Evolutionary conservation across 2,888 invertebrate species (phyloP), one percentile per base, ranked within the genome.

Genomic region (Meiosimyza decipiens): DNA sequence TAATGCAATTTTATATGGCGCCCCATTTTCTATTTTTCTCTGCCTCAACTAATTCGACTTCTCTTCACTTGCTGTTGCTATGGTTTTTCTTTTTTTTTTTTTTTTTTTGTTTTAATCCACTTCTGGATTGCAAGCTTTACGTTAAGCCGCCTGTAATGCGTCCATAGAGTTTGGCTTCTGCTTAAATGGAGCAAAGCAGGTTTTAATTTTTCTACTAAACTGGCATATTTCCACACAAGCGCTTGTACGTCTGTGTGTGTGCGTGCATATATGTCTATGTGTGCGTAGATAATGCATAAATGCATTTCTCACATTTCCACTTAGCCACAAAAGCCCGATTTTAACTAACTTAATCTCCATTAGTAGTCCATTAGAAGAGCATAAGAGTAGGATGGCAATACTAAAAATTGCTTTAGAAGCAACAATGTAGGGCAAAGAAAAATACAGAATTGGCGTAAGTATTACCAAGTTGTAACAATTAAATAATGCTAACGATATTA

Each of bases 281-380:
- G 18, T 66, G 40, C 9, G 64, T 72, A 64, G 69, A 22, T 50
- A 50, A 66, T 51, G 59, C 74, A 72, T 78, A 55, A 55, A 55
- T n/a, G 55, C n/a, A 55, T 55, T 55, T n/a, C 55, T 55, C 55
- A 22, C 40, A 52, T 55, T 55, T 22, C 11, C 47, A 40, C 33
- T 55, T 11, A 22, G 52, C 40, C 64, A 57, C 55, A 18, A 40
- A 54, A 33, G 49, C 70, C 59, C 65, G 22, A 28, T 13, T 49
- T 11, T 47, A 71, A 71, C 52, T 51, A 49, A 71, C 49, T 64
- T 64, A 64, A 57, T 71, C 63, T 54, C 55, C 71, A 64, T 71
- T 64, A 55, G 54, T 22, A 59, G 51, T 33, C 51, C 51, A 64
- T 64, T 49, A 49, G 16, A 18, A 50, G n/a, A n/a, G 22, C 50